Evolutionary conservation across 2,888 invertebrate genomes (phyloP).

Genomic region (Pristionchus arcanus): DNA sequence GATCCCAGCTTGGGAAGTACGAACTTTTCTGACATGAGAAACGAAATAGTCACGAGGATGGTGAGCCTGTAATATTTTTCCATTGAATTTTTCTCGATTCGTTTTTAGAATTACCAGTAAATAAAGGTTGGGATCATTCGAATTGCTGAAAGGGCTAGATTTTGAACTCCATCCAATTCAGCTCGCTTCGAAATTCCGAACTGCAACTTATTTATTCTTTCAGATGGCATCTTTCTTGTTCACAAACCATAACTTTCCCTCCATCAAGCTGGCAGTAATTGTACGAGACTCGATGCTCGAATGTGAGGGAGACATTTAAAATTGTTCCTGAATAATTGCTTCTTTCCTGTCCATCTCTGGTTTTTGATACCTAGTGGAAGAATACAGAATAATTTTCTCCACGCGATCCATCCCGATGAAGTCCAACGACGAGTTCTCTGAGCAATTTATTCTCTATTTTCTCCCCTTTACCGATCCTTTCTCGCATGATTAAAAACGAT

Average conservation of each 20-base stretch:
- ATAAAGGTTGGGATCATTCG: constrained; percentile 63
- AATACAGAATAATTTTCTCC: constrained; percentile 69
- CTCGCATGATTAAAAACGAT: background rate
- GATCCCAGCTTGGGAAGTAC: constrained; percentile 68
- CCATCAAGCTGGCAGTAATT: background rate
- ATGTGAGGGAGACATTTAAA: constrained; percentile 66
- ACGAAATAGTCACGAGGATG: constrained; percentile 61
- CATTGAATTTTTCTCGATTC: background rate
- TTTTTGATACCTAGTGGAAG: constrained; percentile 63
- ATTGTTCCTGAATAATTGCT: constrained; percentile 58
- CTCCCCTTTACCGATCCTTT: background rate
- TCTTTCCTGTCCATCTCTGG: background rate
- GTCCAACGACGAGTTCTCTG: constrained; percentile 70
- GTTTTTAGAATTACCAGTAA: constrained; percentile 58
- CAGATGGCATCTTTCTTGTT: background rate
- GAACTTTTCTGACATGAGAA: constrained; percentile 65
- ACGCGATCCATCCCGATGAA: constrained; percentile 67
- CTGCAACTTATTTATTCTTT: background rate
- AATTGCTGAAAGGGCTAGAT: constrained; percentile 65
- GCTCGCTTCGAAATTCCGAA: constrained; percentile 61
- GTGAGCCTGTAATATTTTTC: constrained; percentile 61
- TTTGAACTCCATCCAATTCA: constrained; percentile 62
- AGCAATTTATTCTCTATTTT: constrained; percentile 23
- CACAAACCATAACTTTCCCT: constrained; percentile 7
- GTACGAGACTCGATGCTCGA: constrained; percentile 62